Conservation (phyloP, 2,797 vertebrate species). For the Lutjanus argentimaculatus region DNA sequence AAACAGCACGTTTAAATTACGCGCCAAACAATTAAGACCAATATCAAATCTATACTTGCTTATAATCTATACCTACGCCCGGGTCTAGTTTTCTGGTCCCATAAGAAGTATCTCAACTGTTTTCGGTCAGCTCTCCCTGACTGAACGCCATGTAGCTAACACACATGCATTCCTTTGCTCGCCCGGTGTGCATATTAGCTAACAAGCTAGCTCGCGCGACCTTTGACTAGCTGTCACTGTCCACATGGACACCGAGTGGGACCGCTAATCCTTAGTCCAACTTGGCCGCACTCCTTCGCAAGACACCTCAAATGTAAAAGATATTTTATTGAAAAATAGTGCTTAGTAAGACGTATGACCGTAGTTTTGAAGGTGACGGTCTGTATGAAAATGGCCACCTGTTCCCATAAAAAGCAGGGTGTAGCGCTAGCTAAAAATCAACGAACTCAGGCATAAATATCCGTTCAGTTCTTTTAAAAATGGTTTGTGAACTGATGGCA, state of each 20-base stretch:
- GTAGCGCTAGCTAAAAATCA: not conserved
- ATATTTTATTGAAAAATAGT: not conserved
- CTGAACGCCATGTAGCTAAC: rapidly evolving
- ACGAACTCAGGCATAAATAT: not conserved
- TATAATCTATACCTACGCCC: too few relatives aligned
- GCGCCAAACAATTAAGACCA: rapidly evolving
- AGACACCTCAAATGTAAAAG: not conserved
- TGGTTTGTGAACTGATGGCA: rapidly evolving
- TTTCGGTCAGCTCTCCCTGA: rapidly evolving
- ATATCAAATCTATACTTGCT: rapidly evolving
- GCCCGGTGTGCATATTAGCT: too few relatives aligned
- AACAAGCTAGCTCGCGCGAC: too few relatives aligned
- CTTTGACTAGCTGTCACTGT: rapidly evolving
- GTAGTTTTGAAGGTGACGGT: not conserved
- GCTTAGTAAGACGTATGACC: not conserved
- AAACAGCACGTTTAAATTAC: rapidly evolving
- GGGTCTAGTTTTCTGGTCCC: rapidly evolving
- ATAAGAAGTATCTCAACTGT: rapidly evolving
- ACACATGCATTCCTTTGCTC: too few relatives aligned
- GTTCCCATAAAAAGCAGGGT: too few relatives aligned
- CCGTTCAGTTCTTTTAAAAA: too few relatives aligned
- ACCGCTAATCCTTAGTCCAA: rapidly evolving
- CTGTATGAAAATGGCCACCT: not conserved
- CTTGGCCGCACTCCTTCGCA: not conserved
- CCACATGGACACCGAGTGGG: rapidly evolving